Evolutionary conservation across 2,888 invertebrate genomes (phyloP), one percentile per base, ranked within the genome.

Genomic region (Hedychridium roseum): DNA sequence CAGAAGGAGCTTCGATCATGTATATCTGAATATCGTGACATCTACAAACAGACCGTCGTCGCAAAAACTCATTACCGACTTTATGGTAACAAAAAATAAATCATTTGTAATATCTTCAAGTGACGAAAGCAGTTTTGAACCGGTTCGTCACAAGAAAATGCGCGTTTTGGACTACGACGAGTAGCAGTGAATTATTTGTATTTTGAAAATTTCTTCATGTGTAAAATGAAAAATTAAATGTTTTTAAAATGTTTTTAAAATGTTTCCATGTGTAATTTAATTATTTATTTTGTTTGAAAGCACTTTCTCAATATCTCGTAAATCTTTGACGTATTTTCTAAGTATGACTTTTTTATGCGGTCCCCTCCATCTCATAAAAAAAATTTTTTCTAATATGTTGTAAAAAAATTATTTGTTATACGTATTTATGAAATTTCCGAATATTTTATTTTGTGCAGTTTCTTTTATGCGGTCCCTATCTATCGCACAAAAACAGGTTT

Each of bases 21-120:
- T 44, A 41, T 35, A 40, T 45, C 27, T 52, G 14, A 37, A 37
- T 52, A 12, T 47, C 3, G 1, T 52, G 43, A 43, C n/a, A n/a
- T n/a, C n/a, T n/a, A n/a, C n/a, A n/a, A n/a, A n/a, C n/a, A n/a
- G n/a, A n/a, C n/a, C n/a, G n/a, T n/a, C n/a, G n/a, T n/a, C n/a
- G n/a, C n/a, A n/a, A n/a, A n/a, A n/a, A n/a, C n/a, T n/a, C n/a
- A n/a, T n/a, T n/a, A n/a, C n/a, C n/a, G n/a, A n/a, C n/a, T 52
- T 52, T 48, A 23, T 32, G 36, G 43, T 43, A 28, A 37, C 43
- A 26, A 41, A 43, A 40, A 52, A 47, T 35, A 51, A 40, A 47
- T 16, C 37, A 21, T 16, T 47, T 18, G 11, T 35, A 35, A 21
- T 9, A 21, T 35, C 21, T 6, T 18, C 35, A 6, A 21, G 15